Percentiles rank a stretch among this genome's conserved stretches.
Conservation (phyloP, 2,797 vertebrate genomes). For the Molothrus ater region DNA sequence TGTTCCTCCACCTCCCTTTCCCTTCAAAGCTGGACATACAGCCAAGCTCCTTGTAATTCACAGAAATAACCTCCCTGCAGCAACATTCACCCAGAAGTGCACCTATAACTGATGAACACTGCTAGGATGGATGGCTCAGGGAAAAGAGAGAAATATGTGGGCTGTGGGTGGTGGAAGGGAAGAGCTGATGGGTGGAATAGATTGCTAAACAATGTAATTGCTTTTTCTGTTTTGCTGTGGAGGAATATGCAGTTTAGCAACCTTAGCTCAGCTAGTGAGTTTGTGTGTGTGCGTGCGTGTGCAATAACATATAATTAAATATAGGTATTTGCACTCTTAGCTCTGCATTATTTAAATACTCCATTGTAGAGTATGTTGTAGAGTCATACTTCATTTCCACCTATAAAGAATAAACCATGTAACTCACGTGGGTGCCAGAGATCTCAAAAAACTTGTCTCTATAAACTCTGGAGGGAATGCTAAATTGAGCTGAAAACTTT, state of each 20-base stretch:
- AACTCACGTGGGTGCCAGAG: background rate
- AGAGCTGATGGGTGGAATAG: background rate
- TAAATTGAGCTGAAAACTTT: constrained; percentile 66
- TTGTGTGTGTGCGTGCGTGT: background rate
- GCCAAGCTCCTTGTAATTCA: background rate
- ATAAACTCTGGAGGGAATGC: constrained; percentile 33
- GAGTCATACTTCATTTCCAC: constrained; percentile 18
- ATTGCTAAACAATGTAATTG: constrained; percentile 8
- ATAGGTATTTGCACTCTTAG: background rate
- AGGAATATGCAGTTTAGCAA: background rate
- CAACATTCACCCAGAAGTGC: background rate
- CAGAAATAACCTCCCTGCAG: background rate
- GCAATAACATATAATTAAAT: background rate
- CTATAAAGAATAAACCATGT: constrained; percentile 9
- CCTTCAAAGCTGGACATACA: background rate
- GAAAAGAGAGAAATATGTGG: background rate
- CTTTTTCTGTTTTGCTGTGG: background rate
- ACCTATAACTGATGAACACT: background rate
- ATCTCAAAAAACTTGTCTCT: background rate
- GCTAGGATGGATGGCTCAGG: background rate
- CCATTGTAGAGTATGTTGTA: background rate
- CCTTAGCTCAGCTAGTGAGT: background rate
- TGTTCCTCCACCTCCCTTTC: background rate
- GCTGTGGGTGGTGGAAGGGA: background rate
- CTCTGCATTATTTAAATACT: constrained; percentile 14